A percentile compares a stretch with the other conserved stretches of the same genome.
Evolutionary conservation across 1,140 invertebrate genomes (phyloP).

Genomic region (Diachasmimorpha longicaudata): DNA sequence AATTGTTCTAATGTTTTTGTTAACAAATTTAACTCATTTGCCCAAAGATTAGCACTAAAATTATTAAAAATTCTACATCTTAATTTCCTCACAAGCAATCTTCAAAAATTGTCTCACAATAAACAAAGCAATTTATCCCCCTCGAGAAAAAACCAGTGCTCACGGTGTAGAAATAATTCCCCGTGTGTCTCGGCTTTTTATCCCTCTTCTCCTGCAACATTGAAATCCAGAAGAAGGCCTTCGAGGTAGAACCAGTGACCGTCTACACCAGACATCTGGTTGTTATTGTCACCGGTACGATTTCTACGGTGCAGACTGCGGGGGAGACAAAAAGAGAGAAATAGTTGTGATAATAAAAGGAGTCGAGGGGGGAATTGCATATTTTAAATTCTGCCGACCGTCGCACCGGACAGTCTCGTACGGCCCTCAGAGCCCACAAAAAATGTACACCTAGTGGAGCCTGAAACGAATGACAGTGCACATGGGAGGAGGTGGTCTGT

Average conservation of each 20-base stretch:
- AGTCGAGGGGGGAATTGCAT: conserved; percentile 43
- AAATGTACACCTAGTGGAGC: background rate
- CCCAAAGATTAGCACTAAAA: too few species aligned
- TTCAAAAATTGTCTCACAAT: background rate
- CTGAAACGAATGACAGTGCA: background rate
- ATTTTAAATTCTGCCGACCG: conserved; percentile 60
- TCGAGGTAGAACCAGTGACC: background rate
- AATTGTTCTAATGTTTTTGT: too few species aligned
- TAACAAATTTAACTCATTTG: too few species aligned
- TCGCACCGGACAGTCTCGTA: conserved; percentile 47
- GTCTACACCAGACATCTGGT: conserved; percentile 24
- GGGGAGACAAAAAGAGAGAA: background rate
- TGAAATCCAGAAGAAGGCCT: background rate
- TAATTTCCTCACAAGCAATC: background rate
- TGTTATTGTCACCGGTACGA: conserved; percentile 23
- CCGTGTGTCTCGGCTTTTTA: conserved; percentile 13
- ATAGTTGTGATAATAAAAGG: conserved; percentile 3
- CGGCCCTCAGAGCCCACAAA: conserved; percentile 28
- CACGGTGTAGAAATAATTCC: conserved; percentile 11
- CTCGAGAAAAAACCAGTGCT: background rate
- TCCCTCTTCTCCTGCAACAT: background rate
- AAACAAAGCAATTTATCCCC: background rate
- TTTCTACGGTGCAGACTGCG: background rate
- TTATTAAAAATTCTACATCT: too few species aligned
- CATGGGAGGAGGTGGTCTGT: background rate